phyloP scores from a whole-genome alignment of 1,140 invertebrate species.

The Cheumatopsyche charites region DNA sequence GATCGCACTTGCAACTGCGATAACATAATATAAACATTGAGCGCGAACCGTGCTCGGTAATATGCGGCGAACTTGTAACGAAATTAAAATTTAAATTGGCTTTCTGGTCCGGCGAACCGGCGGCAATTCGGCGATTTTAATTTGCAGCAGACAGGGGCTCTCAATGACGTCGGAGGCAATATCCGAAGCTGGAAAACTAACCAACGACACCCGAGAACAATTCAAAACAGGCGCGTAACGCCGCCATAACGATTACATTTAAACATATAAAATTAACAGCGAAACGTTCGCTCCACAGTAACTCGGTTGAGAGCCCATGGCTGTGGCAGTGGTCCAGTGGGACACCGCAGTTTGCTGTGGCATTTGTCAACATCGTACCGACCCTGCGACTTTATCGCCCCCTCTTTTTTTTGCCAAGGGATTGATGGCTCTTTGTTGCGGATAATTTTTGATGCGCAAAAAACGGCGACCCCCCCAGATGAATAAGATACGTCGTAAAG shows the following conservation, averaged over 20 bases:
- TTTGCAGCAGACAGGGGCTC: constrained; percentile 13
- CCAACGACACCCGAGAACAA: neutral
- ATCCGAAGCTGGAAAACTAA: neutral
- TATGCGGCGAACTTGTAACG: constrained; percentile 34
- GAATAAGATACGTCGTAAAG: neutral
- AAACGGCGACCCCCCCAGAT: neutral
- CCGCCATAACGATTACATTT: too few relatives aligned
- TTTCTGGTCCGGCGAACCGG: constrained; percentile 28
- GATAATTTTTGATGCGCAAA: constrained; percentile 22
- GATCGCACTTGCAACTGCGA: too few relatives aligned
- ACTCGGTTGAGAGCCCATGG: neutral
- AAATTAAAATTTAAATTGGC: constrained; percentile 45
- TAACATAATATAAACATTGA: too few relatives aligned
- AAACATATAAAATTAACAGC: neutral
- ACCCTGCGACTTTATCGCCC: constrained; percentile 21
- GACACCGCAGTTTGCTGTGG: constrained; percentile 31
- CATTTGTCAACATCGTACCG: constrained; percentile 31
- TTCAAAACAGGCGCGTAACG: neutral
- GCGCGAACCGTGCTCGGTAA: neutral
- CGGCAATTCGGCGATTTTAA: constrained; percentile 40
- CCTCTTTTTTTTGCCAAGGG: neutral
- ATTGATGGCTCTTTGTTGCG: constrained; percentile 33
- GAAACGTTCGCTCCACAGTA: too few relatives aligned
- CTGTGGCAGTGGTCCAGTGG: neutral
- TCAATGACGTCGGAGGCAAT: neutral